Evolutionary conservation across 2,113 vertebrate species (phyloP).

Genomic region (Tonatia bakeri): DNA sequence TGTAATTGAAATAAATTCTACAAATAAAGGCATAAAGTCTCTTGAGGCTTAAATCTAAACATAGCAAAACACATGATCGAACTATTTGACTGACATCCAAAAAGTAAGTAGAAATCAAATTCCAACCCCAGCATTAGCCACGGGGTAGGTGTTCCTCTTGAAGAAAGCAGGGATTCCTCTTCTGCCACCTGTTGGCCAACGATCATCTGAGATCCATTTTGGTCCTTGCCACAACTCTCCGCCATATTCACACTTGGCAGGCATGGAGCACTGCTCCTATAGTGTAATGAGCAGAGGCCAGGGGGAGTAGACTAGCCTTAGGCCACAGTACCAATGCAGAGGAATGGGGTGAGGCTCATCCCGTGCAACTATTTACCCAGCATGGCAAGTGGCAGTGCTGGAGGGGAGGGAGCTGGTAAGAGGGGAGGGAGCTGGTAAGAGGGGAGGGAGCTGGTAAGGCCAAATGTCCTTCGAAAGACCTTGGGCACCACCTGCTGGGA

Average conservation of each 20-base stretch:
- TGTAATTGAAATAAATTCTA: background rate
- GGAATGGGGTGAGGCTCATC: background rate
- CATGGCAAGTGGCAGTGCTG: background rate
- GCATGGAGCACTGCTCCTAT: background rate
- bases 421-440: background rate
- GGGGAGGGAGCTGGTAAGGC: background rate
- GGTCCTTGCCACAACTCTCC: conserved; percentile 11
- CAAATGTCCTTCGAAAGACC: conserved; percentile 16
- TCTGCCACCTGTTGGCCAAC: conserved; percentile 25
- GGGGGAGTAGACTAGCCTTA: background rate
- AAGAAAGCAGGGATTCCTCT: conserved; percentile 34
- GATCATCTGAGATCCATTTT: conserved; percentile 18
- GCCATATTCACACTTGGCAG: background rate
- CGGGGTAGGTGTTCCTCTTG: conserved; percentile 11
- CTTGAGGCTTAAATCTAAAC: conserved; percentile 9
- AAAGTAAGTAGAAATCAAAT: conserved; percentile 34
- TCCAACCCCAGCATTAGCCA: conserved; percentile 32
- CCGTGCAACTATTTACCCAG: background rate
- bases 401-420: background rate
- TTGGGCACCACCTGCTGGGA: background rate
- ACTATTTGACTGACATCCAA: background rate
- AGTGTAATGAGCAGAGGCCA: too few relatives aligned
- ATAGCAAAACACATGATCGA: conserved; percentile 16
- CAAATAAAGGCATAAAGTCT: background rate
- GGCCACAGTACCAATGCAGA: background rate